phyloP scores from a whole-genome alignment of 2,797 vertebrate genomes.

The Betta splendens region DNA sequence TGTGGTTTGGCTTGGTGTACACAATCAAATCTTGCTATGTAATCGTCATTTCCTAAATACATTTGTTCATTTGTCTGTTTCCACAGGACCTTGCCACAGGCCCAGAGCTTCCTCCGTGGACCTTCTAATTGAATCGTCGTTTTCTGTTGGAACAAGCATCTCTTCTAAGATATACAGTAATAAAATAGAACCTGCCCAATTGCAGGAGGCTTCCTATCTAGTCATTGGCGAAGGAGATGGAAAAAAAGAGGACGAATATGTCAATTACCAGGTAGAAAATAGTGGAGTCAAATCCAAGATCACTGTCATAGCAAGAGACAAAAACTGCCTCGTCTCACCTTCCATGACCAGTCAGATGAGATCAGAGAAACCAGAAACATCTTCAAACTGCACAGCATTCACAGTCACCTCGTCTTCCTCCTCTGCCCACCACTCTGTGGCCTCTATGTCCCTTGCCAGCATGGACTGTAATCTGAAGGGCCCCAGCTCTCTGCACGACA shows the following conservation, averaged over 20 bases:
- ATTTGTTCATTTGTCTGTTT: constrained; percentile 48
- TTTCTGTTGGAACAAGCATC: constrained; percentile 42
- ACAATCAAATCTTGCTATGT: constrained; percentile 13
- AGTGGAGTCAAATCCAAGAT: constrained; percentile 39
- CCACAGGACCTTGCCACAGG: constrained; percentile 70
- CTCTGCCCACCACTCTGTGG: constrained; percentile 46
- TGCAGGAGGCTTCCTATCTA: constrained; percentile 72
- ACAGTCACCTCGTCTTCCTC: constrained; percentile 70
- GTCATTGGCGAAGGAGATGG: constrained; percentile 63
- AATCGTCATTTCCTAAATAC: constrained; percentile 17
- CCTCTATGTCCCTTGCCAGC: constrained; percentile 51
- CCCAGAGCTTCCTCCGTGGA: constrained; percentile 79
- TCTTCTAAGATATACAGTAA: constrained; percentile 50
- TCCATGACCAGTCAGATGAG: constrained; percentile 38
- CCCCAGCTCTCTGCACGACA: constrained; percentile 81
- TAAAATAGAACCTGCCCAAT: constrained; percentile 40
- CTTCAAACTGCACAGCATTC: constrained; percentile 61
- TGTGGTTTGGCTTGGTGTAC: constrained; percentile 64
- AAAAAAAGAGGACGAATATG: constrained; percentile 63
- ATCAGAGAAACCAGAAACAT: constrained; percentile 65
- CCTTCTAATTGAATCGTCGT: constrained; percentile 71
- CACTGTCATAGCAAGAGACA: constrained; percentile 21
- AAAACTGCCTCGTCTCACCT: constrained; percentile 23
- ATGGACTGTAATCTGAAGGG: constrained; percentile 71
- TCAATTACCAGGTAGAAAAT: constrained; percentile 58